These are phyloP conservation scores for Enoplolaimus lenunculus DNA, from an alignment of 2,888 invertebrate species.

Conservation along the genomic window DNA sequence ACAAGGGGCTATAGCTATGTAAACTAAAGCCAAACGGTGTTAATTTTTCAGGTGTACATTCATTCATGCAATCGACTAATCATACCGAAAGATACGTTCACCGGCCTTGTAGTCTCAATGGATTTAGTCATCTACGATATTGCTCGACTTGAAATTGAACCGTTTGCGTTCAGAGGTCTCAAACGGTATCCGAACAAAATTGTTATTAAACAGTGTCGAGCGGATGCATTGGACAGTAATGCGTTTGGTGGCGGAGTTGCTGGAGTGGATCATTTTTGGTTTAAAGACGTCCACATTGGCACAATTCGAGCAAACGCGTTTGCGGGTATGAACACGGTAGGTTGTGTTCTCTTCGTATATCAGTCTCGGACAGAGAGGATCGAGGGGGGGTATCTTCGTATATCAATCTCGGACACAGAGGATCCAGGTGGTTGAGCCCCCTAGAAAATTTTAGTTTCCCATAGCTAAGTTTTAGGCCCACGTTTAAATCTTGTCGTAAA, in stretches of 20 bases:
- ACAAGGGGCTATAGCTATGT: no score
- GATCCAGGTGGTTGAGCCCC: no score
- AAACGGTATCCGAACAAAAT: constrained; percentile 25
- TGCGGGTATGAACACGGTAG: constrained; percentile 28
- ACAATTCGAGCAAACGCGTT: constrained; percentile 30
- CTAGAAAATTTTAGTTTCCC: no score
- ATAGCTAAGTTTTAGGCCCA: no score
- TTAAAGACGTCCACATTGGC: constrained; percentile 30
- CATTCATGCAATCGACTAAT: constrained; percentile 26
- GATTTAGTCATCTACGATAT: constrained; percentile 26
- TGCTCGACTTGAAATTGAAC: constrained; percentile 23
- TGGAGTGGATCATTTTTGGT: constrained; percentile 29
- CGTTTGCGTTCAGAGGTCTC: constrained; percentile 28
- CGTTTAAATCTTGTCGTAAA: no score
- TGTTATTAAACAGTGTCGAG: constrained; percentile 24
- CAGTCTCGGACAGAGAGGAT: no score
- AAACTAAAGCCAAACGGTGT: no score
- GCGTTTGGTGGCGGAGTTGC: constrained; percentile 27
- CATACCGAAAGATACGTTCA: constrained; percentile 27
- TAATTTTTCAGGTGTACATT: constrained; percentile 23
- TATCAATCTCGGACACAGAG: no score
- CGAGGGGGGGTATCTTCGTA: no score
- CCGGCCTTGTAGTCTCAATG: constrained; percentile 24
- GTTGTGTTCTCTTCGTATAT: no score
- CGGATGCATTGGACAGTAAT: constrained; percentile 20